Percentiles rank a stretch among this genome's conserved stretches.
These are phyloP conservation scores for Baccha elongata DNA, from an alignment of 2,888 invertebrate genomes.

Conservation along the genomic window DNA sequence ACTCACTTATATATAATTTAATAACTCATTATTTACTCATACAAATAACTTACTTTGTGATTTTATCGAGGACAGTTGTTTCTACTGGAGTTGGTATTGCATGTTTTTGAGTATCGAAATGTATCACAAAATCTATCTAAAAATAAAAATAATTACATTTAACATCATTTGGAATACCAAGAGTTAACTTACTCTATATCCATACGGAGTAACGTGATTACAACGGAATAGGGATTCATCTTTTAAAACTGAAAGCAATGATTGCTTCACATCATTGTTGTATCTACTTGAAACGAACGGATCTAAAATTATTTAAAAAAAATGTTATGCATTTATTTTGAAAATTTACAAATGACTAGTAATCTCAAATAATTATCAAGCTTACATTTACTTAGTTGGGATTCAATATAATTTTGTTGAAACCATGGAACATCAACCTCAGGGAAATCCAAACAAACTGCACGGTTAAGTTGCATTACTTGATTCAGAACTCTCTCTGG, in stretches of 20 bases:
- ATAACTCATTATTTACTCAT: no score
- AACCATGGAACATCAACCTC: slow-evolving; percentile 87
- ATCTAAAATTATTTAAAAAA: no score
- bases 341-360: neutral
- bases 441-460: slow-evolving; percentile 86
- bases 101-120: slow-evolving; percentile 79
- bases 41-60: slow-evolving; percentile 78
- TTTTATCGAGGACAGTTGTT: slow-evolving; percentile 79
- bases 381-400: slow-evolving; percentile 82
- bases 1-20: no score
- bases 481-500: slow-evolving; percentile 83
- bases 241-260: slow-evolving; percentile 77
- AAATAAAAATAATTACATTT: slow-evolving; percentile 12
- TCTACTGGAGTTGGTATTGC: slow-evolving; percentile 77
- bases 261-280: slow-evolving; percentile 76
- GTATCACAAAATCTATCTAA: slow-evolving; percentile 81
- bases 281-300: slow-evolving; percentile 75
- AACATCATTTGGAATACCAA: neutral
- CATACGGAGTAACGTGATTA: slow-evolving; percentile 82
- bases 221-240: slow-evolving; percentile 78
- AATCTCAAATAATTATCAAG: neutral
- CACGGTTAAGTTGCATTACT: slow-evolving; percentile 86
- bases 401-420: slow-evolving; percentile 85
- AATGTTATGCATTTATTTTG: no score
- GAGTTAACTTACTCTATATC: slow-evolving; percentile 77